Percentiles rank a stretch among this genome's conserved stretches.
These are phyloP conservation scores for Tympanuchus pallidicinctus DNA, from an alignment of 2,113 vertebrate species.

Conservation along the genomic window DNA sequence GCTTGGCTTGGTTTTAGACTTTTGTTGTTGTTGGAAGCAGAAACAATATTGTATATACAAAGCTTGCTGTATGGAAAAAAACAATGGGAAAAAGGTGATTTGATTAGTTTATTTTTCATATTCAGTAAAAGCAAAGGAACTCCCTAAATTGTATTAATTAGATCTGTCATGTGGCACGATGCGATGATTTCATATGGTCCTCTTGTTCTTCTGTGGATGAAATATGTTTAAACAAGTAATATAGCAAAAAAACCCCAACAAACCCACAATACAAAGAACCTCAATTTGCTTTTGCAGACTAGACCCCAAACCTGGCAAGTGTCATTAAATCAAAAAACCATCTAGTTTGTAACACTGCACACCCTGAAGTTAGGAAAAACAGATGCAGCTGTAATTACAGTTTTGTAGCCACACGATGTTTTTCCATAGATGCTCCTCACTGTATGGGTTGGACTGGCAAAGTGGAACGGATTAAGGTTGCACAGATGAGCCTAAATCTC, in stretches of 20 bases:
- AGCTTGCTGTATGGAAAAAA: not conserved
- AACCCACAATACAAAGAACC: not conserved
- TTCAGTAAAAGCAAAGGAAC: not conserved
- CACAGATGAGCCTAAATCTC: slow-evolving; percentile 1
- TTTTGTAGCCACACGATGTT: not conserved
- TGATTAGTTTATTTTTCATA: not conserved
- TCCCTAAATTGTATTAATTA: not conserved
- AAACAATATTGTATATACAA: not conserved
- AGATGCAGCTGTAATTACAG: not conserved
- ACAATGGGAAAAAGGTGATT: not conserved
- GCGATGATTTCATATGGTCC: not conserved
- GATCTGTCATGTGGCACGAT: not conserved
- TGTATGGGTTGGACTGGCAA: not conserved
- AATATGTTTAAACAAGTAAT: not conserved
- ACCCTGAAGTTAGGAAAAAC: not conserved
- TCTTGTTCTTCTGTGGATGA: not conserved
- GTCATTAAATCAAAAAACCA: not conserved
- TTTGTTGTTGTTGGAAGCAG: not conserved
- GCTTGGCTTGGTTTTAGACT: not conserved
- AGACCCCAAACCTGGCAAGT: not conserved
- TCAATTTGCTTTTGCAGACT: not conserved
- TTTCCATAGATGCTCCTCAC: not conserved
- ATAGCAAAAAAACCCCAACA: not conserved
- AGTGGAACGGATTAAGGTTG: slow-evolving; percentile 5
- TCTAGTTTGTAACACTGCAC: not conserved